Evolutionary conservation across 2,797 vertebrate genomes (phyloP).

Genomic region (Botia almorhae): DNA sequence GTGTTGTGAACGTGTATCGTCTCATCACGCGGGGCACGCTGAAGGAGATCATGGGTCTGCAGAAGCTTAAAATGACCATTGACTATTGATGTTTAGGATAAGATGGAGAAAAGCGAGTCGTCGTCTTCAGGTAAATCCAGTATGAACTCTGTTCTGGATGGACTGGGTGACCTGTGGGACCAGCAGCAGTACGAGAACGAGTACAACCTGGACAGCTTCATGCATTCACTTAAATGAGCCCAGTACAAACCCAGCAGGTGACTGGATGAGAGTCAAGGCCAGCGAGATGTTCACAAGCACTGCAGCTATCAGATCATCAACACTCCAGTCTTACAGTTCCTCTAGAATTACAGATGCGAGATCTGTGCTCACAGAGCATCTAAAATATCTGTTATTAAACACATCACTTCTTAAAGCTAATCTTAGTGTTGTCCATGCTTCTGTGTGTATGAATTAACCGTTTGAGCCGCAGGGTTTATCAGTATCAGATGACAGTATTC

Average conservation of each 20-base stretch:
- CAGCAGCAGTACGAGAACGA: conserved; percentile 98
- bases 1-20: conserved; percentile 97
- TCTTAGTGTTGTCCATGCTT: conserved; percentile 24
- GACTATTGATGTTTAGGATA: conserved; percentile 81
- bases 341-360: not conserved
- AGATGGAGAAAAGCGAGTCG: conserved; percentile 84
- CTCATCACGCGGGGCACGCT: conserved; percentile 96
- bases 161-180: conserved; percentile 97
- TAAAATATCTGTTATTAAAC: conserved; percentile 5
- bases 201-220: conserved; percentile 96
- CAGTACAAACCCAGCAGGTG: conserved; percentile 50
- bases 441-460: conserved; percentile 49
- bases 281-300: not conserved
- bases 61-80: conserved; percentile 99
- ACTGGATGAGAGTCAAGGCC: conserved; percentile 49
- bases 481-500: conserved; percentile 21
- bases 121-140: conserved; percentile 85
- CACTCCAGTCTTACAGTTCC: conserved; percentile 20
- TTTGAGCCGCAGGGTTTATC: conserved; percentile 48
- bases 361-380: not conserved
- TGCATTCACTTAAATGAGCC: conserved; percentile 91
- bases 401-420: conserved; percentile 49
- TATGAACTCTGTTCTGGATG: conserved; percentile 94
- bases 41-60: conserved; percentile 99
- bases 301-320: conserved; percentile 8